Conservation (phyloP, 2,888 invertebrate species). For the Fragum whitleyi region DNA sequence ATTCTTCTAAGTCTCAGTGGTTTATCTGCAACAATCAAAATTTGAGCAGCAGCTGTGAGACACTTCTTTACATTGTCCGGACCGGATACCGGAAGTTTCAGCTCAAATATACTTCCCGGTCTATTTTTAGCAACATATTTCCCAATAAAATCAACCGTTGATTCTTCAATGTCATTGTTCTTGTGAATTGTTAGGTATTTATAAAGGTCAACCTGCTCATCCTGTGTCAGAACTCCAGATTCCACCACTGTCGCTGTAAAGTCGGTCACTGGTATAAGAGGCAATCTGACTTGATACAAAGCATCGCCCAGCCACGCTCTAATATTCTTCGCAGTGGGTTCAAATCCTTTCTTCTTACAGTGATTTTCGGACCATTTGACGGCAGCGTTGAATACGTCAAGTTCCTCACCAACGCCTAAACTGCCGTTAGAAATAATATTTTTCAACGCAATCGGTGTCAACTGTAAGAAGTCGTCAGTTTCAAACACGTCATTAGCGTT, state of each 20-base stretch:
- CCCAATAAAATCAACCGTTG: constrained; percentile 52
- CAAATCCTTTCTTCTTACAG: constrained; percentile 60
- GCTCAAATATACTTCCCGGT: constrained; percentile 61
- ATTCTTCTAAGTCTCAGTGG: constrained; percentile 58
- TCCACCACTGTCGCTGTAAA: constrained; percentile 60
- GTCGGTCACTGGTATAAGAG: constrained; percentile 60
- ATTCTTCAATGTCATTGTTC: constrained; percentile 36
- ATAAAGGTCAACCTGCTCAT: constrained; percentile 63
- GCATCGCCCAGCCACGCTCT: constrained; percentile 63
- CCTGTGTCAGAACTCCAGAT: constrained; percentile 53
- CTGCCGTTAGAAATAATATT: constrained; percentile 45
- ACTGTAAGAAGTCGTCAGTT: constrained; percentile 53
- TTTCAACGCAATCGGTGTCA: constrained; percentile 52
- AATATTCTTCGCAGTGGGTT: constrained; percentile 57
- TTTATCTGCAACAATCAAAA: constrained; percentile 60
- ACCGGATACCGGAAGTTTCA: constrained; percentile 52
- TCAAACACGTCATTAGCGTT: constrained; percentile 64
- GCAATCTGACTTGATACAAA: constrained; percentile 58
- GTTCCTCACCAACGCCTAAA: constrained; percentile 59
- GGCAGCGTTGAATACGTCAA: constrained; percentile 64
- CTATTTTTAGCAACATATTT: constrained; percentile 62
- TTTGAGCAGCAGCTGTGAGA: constrained; percentile 57
- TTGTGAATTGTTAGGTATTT: constrained; percentile 55
- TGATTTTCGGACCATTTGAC: constrained; percentile 64
- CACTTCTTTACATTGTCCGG: constrained; percentile 57